These are phyloP conservation scores for Selene dorsalis DNA, from an alignment of 2,797 vertebrate species.

Conservation along the genomic window DNA sequence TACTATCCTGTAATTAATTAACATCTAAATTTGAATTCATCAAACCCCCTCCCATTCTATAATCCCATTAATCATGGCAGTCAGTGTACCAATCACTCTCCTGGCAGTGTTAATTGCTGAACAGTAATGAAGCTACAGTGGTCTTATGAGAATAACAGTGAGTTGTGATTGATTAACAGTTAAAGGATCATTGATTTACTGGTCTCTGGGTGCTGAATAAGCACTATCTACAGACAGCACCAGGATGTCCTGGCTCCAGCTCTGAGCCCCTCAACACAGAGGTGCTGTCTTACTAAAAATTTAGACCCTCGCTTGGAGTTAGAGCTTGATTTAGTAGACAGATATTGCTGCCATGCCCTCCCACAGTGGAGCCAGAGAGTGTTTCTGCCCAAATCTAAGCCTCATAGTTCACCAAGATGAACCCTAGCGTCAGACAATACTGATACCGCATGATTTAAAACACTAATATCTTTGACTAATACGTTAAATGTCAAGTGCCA, in stretches of 20 bases:
- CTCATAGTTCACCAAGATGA: background rate
- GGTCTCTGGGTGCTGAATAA: conserved; percentile 70
- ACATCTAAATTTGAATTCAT: conserved; percentile 63
- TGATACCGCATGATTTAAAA: background rate
- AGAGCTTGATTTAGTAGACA: background rate
- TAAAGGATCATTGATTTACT: conserved; percentile 77
- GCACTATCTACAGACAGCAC: conserved; percentile 53
- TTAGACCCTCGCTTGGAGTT: conserved; percentile 2
- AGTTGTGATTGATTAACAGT: conserved; percentile 81
- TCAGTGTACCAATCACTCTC: conserved; percentile 64
- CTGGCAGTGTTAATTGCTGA: conserved; percentile 76
- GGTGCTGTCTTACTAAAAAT: background rate
- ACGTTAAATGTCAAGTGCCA: background rate
- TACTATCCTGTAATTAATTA: conserved; percentile 66
- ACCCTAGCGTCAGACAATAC: background rate
- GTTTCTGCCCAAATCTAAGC: background rate
- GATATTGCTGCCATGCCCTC: conserved; percentile 1
- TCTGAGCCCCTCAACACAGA: conserved; percentile 25
- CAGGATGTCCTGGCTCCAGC: conserved; percentile 28
- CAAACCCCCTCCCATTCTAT: conserved; percentile 57
- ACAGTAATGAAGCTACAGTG: conserved; percentile 74
- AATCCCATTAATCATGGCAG: conserved; percentile 69
- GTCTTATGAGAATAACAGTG: conserved; percentile 73
- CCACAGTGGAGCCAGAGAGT: background rate
- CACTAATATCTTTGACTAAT: background rate